Base-by-base conservation (phyloP, 2,797 vertebrate genomes). In the Kryptopterus vitreolus region DNA sequence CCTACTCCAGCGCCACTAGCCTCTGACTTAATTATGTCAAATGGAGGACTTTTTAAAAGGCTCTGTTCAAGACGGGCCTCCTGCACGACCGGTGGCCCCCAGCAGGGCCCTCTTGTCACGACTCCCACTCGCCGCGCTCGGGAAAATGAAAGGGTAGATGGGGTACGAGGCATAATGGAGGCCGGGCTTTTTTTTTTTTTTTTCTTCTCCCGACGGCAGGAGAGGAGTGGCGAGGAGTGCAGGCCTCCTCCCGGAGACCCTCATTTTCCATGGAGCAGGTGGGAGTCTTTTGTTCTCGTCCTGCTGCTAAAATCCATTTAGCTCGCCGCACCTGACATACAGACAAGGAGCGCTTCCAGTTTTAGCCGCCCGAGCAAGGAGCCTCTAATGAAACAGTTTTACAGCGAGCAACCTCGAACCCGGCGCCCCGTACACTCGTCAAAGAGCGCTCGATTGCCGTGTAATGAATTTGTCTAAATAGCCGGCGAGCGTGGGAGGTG, bases 251-350 rank as follows among this genome's bases (percentile, higher is more conserved):
- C 82, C 85, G 88, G 90, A 93, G 92, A 82, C 89, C 90, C 90
- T 93, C 89, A 90, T 94, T 94, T 94, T 93, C 90, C 91, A 90
- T 92, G 87, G 90, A 94, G 92, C 93, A 93, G 92, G 92, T 93
- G 92, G 92, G 92, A 92, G 89, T 87, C 92, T 93, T 93, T 94
- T 94, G 93, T 94, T 94, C 92, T 93, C 88, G 85, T 92, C 92
- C 92, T 68, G 92, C 92, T 93, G 92, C 90, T 93, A 90, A 94
- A 94, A 94, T 93, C 92, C 92, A 94, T 93, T 94, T 94, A 91
- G 91, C 89, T 92, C 89, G 89, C 91, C 87, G 89, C 91, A 89
- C 89, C 92, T 93, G 93, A 92, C 91, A 91, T 88, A 88, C 89
- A 90, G 89, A 87, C 78, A 91, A 78, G 90, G 90, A 92, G 91